phyloP scores from a whole-genome alignment of 2,888 invertebrate species.

The Aproaerema taeniolella region DNA sequence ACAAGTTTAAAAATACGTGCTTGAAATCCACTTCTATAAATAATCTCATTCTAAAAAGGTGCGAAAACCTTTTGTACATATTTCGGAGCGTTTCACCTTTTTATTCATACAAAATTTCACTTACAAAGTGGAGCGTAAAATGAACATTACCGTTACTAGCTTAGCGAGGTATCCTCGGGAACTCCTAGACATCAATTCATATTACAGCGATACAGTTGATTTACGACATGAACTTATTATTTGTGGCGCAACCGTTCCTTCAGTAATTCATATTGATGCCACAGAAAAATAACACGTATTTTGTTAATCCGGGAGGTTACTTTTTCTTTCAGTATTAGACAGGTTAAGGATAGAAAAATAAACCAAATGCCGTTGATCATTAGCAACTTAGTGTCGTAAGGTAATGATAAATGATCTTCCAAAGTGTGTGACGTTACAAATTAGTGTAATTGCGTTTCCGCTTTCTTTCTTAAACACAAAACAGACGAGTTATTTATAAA shows the following conservation, averaged over 20 bases:
- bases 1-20: too few relatives aligned
- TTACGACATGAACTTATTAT: conserved; percentile 8
- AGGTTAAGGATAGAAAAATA: not conserved
- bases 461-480: conserved; percentile 5
- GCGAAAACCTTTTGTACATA: too few relatives aligned
- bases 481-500: conserved; percentile 3
- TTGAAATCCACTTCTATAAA: too few relatives aligned
- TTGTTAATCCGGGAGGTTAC: not conserved
- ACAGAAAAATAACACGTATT: not conserved
- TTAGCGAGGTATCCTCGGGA: not conserved
- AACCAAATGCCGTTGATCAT: not conserved
- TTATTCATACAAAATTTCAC: not conserved
- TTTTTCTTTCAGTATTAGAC: not conserved
- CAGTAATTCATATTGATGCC: too few relatives aligned
- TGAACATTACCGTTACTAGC: not conserved
- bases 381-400: not conserved
- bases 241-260: conserved; percentile 1
- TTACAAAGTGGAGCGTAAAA: not conserved
- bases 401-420: conserved; percentile 1
- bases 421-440: conserved; percentile 2
- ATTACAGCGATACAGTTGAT: conserved; percentile 6
- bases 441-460: conserved; percentile 8
- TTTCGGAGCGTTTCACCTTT: not conserved
- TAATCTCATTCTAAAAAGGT: too few relatives aligned
- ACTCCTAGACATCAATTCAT: conserved; percentile 5